These are phyloP conservation scores for Campylomormyrus tamandua DNA, from an alignment of 2,113 vertebrate genomes.

Conservation along the genomic window DNA sequence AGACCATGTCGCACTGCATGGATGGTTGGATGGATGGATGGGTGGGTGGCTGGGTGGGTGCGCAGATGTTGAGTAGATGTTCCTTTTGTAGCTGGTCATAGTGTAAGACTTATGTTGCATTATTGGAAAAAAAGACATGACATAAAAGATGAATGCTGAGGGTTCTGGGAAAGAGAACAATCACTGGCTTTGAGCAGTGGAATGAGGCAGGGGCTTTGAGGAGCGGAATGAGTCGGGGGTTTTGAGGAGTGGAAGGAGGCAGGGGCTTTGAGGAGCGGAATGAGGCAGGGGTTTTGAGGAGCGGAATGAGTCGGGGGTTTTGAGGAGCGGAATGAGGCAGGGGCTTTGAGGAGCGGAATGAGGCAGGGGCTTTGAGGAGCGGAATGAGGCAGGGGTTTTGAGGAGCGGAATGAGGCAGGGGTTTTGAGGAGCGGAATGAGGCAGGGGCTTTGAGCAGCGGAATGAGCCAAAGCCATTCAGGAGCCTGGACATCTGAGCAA, in stretches of 20 bases:
- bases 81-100: constrained; percentile 36
- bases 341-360: neutral
- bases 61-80: constrained; percentile 23
- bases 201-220: neutral
- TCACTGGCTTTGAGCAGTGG: constrained; percentile 24
- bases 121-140: constrained; percentile 46
- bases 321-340: neutral
- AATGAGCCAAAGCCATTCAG: neutral
- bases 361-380: neutral
- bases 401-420: constrained; percentile 7
- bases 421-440: constrained; percentile 15
- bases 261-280: neutral
- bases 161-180: constrained; percentile 50
- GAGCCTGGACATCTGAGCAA: neutral
- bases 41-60: neutral
- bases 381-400: neutral
- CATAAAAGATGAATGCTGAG: constrained; percentile 58
- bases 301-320: constrained; percentile 19
- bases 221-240: neutral
- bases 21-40: neutral
- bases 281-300: neutral
- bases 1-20: constrained; percentile 19
- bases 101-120: constrained; percentile 42
- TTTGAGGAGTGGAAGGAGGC: constrained; percentile 18
- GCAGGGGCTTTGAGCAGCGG: constrained; percentile 24